A percentile compares a stretch with the other conserved stretches of the same genome.
phyloP scores from a whole-genome alignment of 2,888 invertebrate species.

The Lasiommata megera region DNA sequence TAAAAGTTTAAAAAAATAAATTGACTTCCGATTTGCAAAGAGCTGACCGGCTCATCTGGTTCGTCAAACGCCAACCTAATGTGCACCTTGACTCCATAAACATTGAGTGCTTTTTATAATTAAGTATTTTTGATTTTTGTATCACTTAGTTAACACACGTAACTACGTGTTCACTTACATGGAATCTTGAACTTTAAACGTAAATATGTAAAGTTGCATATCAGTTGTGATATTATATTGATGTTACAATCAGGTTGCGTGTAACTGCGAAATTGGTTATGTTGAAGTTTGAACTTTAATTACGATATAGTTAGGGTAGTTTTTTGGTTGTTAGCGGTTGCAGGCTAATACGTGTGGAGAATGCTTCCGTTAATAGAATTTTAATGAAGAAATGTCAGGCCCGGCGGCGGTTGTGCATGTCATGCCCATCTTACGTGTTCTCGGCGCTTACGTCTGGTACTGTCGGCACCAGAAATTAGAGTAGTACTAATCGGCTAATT shows the following conservation, averaged over 20 bases:
- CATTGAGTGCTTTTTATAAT: slow-evolving; percentile 34
- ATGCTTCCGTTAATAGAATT: slow-evolving; percentile 81
- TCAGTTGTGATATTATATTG: not conserved
- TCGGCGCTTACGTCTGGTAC: slow-evolving; percentile 44
- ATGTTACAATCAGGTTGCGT: not conserved
- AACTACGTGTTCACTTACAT: slow-evolving; percentile 12
- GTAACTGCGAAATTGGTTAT: not conserved
- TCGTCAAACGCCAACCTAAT: slow-evolving; percentile 36
- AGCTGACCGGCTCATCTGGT: slow-evolving; percentile 51
- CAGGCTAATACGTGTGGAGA: slow-evolving; percentile 51
- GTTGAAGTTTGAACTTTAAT: slow-evolving; percentile 30
- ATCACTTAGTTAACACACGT: slow-evolving; percentile 13
- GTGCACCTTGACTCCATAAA: slow-evolving; percentile 22
- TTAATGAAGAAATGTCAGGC: slow-evolving; percentile 79
- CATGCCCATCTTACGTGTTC: slow-evolving; percentile 76
- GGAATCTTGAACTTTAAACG: slow-evolving; percentile 30
- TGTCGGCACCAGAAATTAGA: slow-evolving; percentile 30
- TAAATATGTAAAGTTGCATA: slow-evolving; percentile 25
- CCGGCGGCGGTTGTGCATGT: slow-evolving; percentile 72
- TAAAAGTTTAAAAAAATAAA: slow-evolving; percentile 48
- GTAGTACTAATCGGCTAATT: not conserved
- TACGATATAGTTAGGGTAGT: slow-evolving; percentile 21
- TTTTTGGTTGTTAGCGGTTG: slow-evolving; percentile 34
- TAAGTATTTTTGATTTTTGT: slow-evolving; percentile 1
- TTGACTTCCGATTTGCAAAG: slow-evolving; percentile 66